A percentile compares a stretch with the other conserved stretches of the same genome.
phyloP scores from a whole-genome alignment of 2,113 vertebrate genomes.

The Nestor notabilis region DNA sequence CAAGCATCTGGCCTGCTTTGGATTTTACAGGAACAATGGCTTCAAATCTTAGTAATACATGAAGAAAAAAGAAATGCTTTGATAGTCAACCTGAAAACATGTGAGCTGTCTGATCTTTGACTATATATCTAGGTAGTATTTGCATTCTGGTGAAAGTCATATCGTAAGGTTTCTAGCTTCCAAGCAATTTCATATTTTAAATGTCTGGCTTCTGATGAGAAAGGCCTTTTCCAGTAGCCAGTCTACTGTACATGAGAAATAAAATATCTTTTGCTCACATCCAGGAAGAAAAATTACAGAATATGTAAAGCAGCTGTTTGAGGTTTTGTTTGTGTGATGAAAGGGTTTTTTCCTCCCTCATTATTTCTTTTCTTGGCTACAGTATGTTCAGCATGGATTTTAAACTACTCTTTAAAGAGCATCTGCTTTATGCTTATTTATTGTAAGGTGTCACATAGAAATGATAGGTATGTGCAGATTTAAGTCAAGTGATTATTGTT shows the following conservation, averaged over 20 bases:
- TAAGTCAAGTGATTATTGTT: conserved; percentile 24
- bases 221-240: not conserved
- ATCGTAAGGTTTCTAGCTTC: not conserved
- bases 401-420: not conserved
- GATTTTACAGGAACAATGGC: not conserved
- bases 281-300: not conserved
- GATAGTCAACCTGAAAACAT: not conserved
- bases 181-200: not conserved
- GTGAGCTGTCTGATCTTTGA: not conserved
- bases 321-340: not conserved
- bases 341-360: not conserved
- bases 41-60: not conserved
- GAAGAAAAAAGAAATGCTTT: not conserved
- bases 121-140: not conserved
- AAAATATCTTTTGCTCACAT: not conserved
- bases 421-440: conserved; percentile 3
- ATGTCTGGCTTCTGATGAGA: not conserved
- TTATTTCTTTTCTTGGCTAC: not conserved
- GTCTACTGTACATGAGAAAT: not conserved
- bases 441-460: not conserved
- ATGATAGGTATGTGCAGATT: not conserved
- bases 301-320: not conserved
- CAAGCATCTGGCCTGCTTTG: not conserved
- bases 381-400: not conserved
- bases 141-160: not conserved